Percentiles rank a stretch among this genome's conserved stretches.
These are phyloP conservation scores for Stegastes partitus DNA, from an alignment of 2,113 vertebrate species.

Conservation along the genomic window DNA sequence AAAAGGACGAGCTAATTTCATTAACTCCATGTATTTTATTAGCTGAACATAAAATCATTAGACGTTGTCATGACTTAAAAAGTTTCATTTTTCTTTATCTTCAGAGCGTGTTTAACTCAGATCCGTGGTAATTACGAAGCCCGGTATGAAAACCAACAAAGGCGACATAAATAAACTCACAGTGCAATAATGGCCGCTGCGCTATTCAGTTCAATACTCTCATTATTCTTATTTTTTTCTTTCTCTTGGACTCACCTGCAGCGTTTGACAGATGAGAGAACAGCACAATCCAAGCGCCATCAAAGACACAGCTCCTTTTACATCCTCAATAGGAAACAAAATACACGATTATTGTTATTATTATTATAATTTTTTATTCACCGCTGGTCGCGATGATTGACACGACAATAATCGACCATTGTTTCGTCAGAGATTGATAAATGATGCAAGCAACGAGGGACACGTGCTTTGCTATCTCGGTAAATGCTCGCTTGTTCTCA, in stretches of 20 bases:
- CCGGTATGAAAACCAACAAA: background rate
- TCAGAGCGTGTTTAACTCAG: too few relatives aligned
- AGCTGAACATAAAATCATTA: too few relatives aligned
- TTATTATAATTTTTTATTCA: background rate
- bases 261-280: background rate
- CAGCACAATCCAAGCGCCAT: background rate
- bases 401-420: slow-evolving; percentile 16
- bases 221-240: background rate
- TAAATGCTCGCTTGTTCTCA: slow-evolving; percentile 3
- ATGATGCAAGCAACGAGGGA: slow-evolving; percentile 9
- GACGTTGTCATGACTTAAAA: too few relatives aligned
- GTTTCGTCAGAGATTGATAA: slow-evolving; percentile 17
- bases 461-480: background rate
- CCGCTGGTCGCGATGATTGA: too few relatives aligned
- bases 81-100: too few relatives aligned
- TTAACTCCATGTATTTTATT: too few relatives aligned
- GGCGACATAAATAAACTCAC: background rate
- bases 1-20: too few relatives aligned
- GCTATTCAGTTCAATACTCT: background rate
- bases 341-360: too few relatives aligned
- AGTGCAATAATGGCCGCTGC: background rate
- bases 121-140: too few relatives aligned
- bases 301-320: too few relatives aligned
- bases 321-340: too few relatives aligned
- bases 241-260: background rate